Base-by-base conservation (phyloP, 2,888 invertebrate species). In the Noctuana brunneofusca region DNA sequence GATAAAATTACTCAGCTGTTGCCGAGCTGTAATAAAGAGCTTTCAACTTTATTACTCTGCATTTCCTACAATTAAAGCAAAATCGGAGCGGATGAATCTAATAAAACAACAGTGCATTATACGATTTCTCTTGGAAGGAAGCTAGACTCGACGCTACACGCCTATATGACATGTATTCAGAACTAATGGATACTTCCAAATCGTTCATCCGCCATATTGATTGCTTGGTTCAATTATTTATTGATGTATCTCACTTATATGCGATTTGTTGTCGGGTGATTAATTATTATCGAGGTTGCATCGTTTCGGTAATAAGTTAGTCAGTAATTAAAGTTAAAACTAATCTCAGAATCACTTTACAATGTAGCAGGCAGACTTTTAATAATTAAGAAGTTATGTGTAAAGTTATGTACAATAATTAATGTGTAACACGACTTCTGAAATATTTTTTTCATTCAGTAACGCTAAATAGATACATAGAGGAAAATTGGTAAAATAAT, bases 41-140 rank as follows among this genome's bases (percentile, higher is more conserved):
- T 48, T 48, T 58, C 49, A 16, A 58, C 24, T 48, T 35, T 12
- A 49, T 58, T 46, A 56, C 27, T 41, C 38, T 27, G 20, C n/a
- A 55, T 55, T 46, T 18, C 55, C 54, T 55, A 41, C 27, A 55
- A 62, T 62, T 55, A 62, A 59, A 16, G 48, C 48, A 60, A 55
- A 55, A 62, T 18, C 35, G 41, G 38, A 56, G 38, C 55, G 55
- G 49, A 54, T 30, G 43, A 54, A n/a, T 38, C 43, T 4, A 46
- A 60, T 48, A 9, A 22, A 56, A 50, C 30, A 62, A 62, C 55
- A 49, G 9, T n/a, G n/a, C 54, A 62, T 56, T 55, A 20, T 20
- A 56, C 41, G 41, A 49, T 62, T 56, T 62, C 55, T 41, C 58
- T 20, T 41, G 11, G 35, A 30, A 62, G 55, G 55, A 55, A 62